Conservation (phyloP, 1,140 invertebrate genomes). For the Tyrophagus putrescentiae region DNA sequence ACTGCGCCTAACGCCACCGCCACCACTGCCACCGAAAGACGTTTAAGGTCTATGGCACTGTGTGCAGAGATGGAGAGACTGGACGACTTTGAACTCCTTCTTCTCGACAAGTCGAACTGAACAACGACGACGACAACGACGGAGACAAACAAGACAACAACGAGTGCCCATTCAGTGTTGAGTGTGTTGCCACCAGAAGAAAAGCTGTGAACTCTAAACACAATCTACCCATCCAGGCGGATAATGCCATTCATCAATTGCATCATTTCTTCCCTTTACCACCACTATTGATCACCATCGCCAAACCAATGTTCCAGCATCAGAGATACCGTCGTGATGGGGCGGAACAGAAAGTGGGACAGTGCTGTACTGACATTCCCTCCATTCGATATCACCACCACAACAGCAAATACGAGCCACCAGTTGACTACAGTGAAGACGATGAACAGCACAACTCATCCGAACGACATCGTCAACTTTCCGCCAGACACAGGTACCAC, state of each 20-base stretch:
- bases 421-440: conserved; percentile 1
- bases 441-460: too few relatives aligned
- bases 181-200: too few relatives aligned
- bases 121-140: conserved; percentile 8
- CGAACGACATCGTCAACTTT: too few relatives aligned
- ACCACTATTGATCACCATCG: background rate
- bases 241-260: background rate
- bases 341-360: too few relatives aligned
- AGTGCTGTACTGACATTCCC: too few relatives aligned
- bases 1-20: background rate
- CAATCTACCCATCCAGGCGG: background rate
- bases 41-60: background rate
- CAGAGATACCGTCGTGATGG: background rate
- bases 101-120: conserved; percentile 12
- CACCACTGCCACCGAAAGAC: background rate
- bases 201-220: too few relatives aligned
- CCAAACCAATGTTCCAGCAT: background rate
- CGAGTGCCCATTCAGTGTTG: background rate
- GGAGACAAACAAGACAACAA: background rate
- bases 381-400: background rate
- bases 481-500: too few relatives aligned
- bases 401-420: background rate
- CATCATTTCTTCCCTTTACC: background rate
- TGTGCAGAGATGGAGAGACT: background rate
- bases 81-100: conserved; percentile 14